Conservation (phyloP, 2,888 invertebrate species). For the Macrostomum cliftonense region DNA sequence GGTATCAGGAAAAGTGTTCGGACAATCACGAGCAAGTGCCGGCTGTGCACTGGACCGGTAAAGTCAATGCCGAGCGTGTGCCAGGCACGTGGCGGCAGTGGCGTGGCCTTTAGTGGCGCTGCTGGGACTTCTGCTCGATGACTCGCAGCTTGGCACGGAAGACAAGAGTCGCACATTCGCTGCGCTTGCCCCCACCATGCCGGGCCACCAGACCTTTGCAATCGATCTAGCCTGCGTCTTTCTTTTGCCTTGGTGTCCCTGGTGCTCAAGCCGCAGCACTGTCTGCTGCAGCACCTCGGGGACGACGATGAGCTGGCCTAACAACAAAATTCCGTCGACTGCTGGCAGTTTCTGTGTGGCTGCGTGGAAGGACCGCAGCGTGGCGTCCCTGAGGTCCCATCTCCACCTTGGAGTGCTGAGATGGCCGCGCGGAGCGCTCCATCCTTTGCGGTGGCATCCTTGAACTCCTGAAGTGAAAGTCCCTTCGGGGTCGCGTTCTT, state of each 20-base stretch:
- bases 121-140: not conserved
- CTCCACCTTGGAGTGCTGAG: too few species aligned
- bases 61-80: constrained; percentile 4
- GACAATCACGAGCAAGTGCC: constrained; percentile 10
- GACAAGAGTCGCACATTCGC: constrained; percentile 7
- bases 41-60: constrained; percentile 6
- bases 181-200: constrained; percentile 10
- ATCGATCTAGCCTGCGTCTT: not conserved
- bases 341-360: too few species aligned
- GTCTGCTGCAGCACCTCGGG: constrained; percentile 5
- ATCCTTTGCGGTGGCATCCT: too few species aligned
- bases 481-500: too few species aligned
- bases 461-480: too few species aligned
- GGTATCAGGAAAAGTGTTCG: constrained; percentile 7
- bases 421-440: too few species aligned
- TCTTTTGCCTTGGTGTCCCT: constrained; percentile 11
- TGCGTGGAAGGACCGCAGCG: too few species aligned
- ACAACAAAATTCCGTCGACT: too few species aligned
- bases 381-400: too few species aligned
- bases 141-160: constrained; percentile 9
- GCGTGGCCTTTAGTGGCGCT: constrained; percentile 7
- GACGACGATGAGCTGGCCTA: not conserved
- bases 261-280: not conserved
- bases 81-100: constrained; percentile 9
- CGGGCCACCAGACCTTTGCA: constrained; percentile 9